Evolutionary conservation across 2,888 invertebrate species (phyloP), one percentile per base, ranked within the genome.

Genomic region (Onthophagus sagittarius): DNA sequence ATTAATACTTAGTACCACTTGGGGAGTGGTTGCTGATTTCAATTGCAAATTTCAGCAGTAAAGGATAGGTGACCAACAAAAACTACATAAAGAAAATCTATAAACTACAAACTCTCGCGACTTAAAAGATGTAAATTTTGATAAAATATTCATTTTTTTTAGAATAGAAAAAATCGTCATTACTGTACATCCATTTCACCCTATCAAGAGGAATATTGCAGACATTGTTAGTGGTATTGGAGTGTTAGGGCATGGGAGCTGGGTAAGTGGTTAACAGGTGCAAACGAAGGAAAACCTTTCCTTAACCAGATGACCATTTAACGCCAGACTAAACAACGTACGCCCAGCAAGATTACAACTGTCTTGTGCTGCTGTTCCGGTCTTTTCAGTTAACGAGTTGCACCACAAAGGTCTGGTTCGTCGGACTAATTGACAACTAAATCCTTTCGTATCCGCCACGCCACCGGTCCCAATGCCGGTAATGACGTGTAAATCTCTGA

Each of bases 231-330:
- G 73, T 73, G 11, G 39, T 11, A 53, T 73, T 67, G 67, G 71
- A 71, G 62, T 69, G 70, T 72, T 73, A 81, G 33, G 74, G 71
- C 71, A 75, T 82, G 82, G 79, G 82, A 82, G 80, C 80, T 74
- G 73, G 75, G 79, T 78, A 82, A 82, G 80, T 82, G 82, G 80
- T 77, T 80, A 82, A 81, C 82, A 82, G 82, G 81, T 82, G 82
- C 78, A 81, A 77, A 76, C 23, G 32, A 78, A 80, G 39, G 32
- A 78, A 80, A 80, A 80, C 78, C 80, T 79, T 78, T 77, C 79
- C 79, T 79, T 80, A 81, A 81, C 81, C 79, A 78, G 78, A 80
- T 79, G 80, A 79, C 80, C 80, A 80, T 81, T 82, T 82, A 76
- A 78, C 79, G 81, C 79, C 80, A 81, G 81, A 82, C 80, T 82